Conservation (phyloP, 2,113 vertebrate genomes). For the Aphyosemion australe region DNA sequence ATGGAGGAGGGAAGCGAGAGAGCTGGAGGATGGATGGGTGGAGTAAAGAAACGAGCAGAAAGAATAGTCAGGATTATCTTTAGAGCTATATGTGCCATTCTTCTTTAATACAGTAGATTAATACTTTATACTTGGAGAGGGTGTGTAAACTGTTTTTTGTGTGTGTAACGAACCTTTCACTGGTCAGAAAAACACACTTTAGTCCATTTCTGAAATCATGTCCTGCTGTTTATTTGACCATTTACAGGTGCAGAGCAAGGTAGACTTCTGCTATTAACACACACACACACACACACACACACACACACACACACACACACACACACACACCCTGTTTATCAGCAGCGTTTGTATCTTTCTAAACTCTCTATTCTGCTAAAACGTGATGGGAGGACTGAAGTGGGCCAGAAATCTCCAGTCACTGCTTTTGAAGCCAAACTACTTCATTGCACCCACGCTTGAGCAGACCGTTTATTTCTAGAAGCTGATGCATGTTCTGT, state of each 20-base stretch:
- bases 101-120: too few species aligned
- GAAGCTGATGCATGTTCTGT: constrained; percentile 69
- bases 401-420: constrained; percentile 60
- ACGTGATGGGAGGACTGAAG: constrained; percentile 25
- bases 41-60: constrained; percentile 34
- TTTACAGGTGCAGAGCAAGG: not conserved
- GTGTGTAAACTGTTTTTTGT: too few species aligned
- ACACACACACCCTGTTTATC: constrained; percentile 1
- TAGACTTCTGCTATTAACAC: not conserved
- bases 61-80: constrained; percentile 45
- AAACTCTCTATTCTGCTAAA: constrained; percentile 20
- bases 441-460: constrained; percentile 76
- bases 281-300: not conserved
- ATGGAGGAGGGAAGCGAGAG: constrained; percentile 6
- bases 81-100: constrained; percentile 16
- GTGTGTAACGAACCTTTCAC: not conserved
- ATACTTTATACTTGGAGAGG: too few species aligned
- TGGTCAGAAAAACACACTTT: not conserved
- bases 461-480: constrained; percentile 82
- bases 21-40: constrained; percentile 19
- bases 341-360: constrained; percentile 24
- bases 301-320: not conserved
- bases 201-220: not conserved
- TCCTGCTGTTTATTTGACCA: not conserved
- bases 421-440: constrained; percentile 61